These are phyloP conservation scores for Frieseomelitta varia DNA, from an alignment of 1,140 invertebrate genomes.

Conservation along the genomic window DNA sequence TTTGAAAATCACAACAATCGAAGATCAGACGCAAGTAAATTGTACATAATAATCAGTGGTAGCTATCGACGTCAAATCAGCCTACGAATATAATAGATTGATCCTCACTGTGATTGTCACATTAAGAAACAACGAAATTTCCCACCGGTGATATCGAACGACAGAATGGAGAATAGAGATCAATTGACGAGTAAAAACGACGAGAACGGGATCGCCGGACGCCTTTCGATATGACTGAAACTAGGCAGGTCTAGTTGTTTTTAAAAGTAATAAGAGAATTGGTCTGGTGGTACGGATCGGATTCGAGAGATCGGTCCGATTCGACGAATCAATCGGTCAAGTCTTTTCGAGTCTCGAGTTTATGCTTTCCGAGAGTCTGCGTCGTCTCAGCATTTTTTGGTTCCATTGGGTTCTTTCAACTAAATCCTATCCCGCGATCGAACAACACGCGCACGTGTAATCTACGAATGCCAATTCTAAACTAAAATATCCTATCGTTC, in stretches of 20 bases:
- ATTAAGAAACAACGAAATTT: slow-evolving; percentile 8
- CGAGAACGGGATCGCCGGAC: not conserved
- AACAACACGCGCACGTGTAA: too few relatives aligned
- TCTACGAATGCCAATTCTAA: slow-evolving; percentile 25
- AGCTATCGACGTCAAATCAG: not conserved
- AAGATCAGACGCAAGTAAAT: not conserved
- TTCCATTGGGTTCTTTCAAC: slow-evolving; percentile 7
- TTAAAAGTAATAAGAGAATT: not conserved
- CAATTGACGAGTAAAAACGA: too few relatives aligned
- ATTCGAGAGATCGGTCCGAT: not conserved
- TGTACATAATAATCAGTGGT: not conserved
- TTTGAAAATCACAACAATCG: not conserved
- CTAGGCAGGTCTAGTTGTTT: not conserved
- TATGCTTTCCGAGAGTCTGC: slow-evolving; percentile 25
- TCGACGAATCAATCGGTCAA: not conserved
- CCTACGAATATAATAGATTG: not conserved
- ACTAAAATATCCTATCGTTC: slow-evolving; percentile 26
- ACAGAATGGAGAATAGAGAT: not conserved
- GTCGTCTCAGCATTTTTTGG: slow-evolving; percentile 11
- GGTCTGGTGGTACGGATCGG: slow-evolving; percentile 10
- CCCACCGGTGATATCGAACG: not conserved
- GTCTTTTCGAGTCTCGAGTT: slow-evolving; percentile 12
- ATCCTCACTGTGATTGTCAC: slow-evolving; percentile 26
- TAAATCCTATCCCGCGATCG: not conserved
- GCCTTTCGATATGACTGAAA: not conserved